phyloP scores from a whole-genome alignment of 2,113 vertebrate species.

The Thymallus thymallus region DNA sequence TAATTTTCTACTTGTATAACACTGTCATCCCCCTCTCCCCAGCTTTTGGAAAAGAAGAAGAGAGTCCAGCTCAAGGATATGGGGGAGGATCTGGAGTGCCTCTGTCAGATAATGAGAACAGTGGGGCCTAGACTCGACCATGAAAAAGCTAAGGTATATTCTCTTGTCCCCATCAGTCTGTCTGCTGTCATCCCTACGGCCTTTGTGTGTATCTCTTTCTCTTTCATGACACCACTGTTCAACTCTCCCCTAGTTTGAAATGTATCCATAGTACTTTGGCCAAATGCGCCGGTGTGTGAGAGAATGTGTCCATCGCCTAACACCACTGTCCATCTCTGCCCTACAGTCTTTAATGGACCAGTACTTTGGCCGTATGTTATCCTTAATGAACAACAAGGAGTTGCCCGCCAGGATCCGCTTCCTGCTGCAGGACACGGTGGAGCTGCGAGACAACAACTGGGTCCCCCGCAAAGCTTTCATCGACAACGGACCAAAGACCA shows the following conservation, averaged over 20 bases:
- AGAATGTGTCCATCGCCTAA: no score
- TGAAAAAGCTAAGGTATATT: conserved; percentile 93
- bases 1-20: neutral
- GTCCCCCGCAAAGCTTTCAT: conserved; percentile 99
- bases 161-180: no score
- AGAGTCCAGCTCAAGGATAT: conserved; percentile 99
- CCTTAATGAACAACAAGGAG: conserved; percentile 99
- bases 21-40: conserved; percentile 4
- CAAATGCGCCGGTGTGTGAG: no score
- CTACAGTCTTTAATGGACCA: conserved; percentile 99
- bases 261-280: no score
- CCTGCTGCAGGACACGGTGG: conserved; percentile 99
- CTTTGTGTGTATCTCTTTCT: neutral
- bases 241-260: no score
- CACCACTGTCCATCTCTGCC: no score
- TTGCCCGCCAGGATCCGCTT: conserved; percentile 99
- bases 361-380: conserved; percentile 99
- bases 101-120: conserved; percentile 99
- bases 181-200: no score
- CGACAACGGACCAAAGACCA: conserved; percentile 99
- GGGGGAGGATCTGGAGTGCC: conserved; percentile 99
- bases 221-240: neutral
- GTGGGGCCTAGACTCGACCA: conserved; percentile 99
- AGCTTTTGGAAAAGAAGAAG: conserved; percentile 99
- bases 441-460: conserved; percentile 98